Evolutionary conservation across 2,888 invertebrate species (phyloP).

Genomic region (Dermolepida albohirtum): DNA sequence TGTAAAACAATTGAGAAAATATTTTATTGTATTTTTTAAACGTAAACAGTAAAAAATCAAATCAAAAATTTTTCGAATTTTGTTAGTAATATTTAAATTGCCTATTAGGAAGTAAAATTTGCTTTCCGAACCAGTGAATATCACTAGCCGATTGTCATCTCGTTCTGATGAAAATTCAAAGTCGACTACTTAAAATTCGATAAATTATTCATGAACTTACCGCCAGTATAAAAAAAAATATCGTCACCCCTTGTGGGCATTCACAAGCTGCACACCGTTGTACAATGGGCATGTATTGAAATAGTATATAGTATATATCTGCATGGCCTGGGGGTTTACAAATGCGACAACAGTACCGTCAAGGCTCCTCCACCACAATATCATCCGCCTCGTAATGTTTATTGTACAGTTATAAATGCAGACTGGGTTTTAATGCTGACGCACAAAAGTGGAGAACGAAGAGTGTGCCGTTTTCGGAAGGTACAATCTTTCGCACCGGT

Average conservation of each 20-base stretch:
- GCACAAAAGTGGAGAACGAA: background rate
- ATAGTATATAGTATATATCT: slow-evolving; percentile 54
- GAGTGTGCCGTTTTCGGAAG: background rate
- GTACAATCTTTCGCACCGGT: slow-evolving; percentile 14
- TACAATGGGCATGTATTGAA: slow-evolving; percentile 48
- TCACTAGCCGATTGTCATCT: slow-evolving; percentile 24
- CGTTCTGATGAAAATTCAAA: slow-evolving; percentile 37
- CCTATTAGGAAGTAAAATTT: slow-evolving; percentile 8
- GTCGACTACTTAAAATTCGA: slow-evolving; percentile 40
- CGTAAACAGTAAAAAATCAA: background rate
- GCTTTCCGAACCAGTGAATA: slow-evolving; percentile 25
- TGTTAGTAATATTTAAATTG: slow-evolving; percentile 5
- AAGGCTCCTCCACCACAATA: slow-evolving; percentile 6
- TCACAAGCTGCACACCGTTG: slow-evolving; percentile 40
- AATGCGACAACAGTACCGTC: slow-evolving; percentile 55
- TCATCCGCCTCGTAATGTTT: slow-evolving; percentile 11
- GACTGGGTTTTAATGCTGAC: background rate
- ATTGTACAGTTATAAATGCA: slow-evolving; percentile 9
- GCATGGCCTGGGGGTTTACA: slow-evolving; percentile 57
- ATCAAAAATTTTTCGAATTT: slow-evolving; percentile 9
- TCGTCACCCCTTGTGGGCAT: slow-evolving; percentile 40
- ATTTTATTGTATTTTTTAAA: too few relatives aligned
- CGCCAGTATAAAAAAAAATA: slow-evolving; percentile 15
- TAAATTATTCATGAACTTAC: slow-evolving; percentile 42
- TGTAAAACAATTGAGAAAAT: too few relatives aligned